A percentile compares a stretch with the other conserved stretches of the same genome.
phyloP scores from a whole-genome alignment of 2,113 vertebrate genomes.

The Varanus komodoensis region DNA sequence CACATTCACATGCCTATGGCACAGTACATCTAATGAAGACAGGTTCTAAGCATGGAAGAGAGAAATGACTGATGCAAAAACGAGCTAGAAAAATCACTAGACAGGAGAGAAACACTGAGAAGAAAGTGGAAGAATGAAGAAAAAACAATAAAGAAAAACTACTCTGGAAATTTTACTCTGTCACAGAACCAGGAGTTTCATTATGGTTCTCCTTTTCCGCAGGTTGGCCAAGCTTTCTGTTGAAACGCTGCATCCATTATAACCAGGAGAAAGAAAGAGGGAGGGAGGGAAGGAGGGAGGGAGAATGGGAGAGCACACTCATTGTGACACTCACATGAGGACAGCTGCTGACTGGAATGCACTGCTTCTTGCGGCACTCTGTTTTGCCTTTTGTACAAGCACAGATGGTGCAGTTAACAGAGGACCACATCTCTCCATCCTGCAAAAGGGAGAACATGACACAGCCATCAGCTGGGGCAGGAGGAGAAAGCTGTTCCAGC shows the following conservation, averaged over 20 bases:
- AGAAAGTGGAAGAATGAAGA: not conserved
- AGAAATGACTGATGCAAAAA: not conserved
- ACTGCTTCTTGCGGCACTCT: conserved; percentile 93
- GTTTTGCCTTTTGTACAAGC: conserved; percentile 90
- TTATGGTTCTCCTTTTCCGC: not conserved
- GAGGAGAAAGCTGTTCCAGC: conserved; percentile 55
- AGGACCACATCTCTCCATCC: conserved; percentile 99
- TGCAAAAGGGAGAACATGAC: conserved; percentile 72
- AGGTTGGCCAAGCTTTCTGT: conserved; percentile 1
- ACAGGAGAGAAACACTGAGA: not conserved
- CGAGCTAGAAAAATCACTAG: not conserved
- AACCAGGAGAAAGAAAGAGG: conserved; percentile 24
- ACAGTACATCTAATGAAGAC: too few species aligned
- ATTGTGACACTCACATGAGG: conserved; percentile 85
- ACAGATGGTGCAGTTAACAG: conserved; percentile 94
- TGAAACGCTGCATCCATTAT: conserved; percentile 25
- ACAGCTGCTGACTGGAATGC: conserved; percentile 92
- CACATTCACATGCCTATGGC: too few species aligned
- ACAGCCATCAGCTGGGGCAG: conserved; percentile 57
- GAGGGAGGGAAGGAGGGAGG: not conserved
- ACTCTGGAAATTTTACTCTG: not conserved
- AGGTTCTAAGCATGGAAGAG: not conserved
- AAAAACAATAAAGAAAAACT: not conserved
- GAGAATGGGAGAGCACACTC: not conserved
- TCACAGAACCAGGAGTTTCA: not conserved